Conservation (phyloP, 2,113 vertebrate species). For the Campylorhamphus procurvoides region DNA sequence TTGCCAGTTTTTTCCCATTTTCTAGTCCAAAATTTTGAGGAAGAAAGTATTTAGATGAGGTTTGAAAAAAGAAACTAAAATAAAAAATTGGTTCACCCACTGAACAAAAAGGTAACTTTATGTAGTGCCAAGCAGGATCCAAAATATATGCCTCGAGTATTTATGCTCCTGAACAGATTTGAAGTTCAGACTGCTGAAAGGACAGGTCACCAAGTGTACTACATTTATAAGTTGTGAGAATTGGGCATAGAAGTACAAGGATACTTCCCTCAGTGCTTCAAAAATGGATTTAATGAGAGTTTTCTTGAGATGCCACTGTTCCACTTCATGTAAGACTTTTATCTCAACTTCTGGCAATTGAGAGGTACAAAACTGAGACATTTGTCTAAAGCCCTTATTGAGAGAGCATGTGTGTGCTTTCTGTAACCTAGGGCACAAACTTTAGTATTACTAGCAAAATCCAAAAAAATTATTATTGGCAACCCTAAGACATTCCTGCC, state of each 20-base stretch:
- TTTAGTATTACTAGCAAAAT: neutral
- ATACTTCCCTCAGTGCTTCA: neutral
- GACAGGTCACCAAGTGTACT: neutral
- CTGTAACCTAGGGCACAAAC: neutral
- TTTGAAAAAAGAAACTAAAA: neutral
- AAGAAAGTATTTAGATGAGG: neutral
- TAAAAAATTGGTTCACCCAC: neutral
- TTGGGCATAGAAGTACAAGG: neutral
- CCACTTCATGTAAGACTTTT: neutral
- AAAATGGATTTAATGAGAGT: neutral
- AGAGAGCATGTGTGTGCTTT: neutral
- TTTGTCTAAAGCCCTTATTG: neutral
- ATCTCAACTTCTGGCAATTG: neutral
- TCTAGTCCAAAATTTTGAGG: neutral
- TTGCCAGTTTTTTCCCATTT: neutral
- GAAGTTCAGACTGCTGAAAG: neutral
- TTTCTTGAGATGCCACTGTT: neutral
- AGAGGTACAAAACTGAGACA: neutral
- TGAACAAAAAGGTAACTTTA: neutral
- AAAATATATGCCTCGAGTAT: neutral
- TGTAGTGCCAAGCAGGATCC: neutral
- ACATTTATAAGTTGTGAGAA: neutral
- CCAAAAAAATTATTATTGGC: neutral
- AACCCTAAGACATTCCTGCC: neutral
- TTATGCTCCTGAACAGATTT: neutral